A percentile compares a stretch with the other conserved stretches of the same genome.
Evolutionary conservation across 1,140 invertebrate genomes (phyloP).

Genomic region (Homarus americanus): DNA sequence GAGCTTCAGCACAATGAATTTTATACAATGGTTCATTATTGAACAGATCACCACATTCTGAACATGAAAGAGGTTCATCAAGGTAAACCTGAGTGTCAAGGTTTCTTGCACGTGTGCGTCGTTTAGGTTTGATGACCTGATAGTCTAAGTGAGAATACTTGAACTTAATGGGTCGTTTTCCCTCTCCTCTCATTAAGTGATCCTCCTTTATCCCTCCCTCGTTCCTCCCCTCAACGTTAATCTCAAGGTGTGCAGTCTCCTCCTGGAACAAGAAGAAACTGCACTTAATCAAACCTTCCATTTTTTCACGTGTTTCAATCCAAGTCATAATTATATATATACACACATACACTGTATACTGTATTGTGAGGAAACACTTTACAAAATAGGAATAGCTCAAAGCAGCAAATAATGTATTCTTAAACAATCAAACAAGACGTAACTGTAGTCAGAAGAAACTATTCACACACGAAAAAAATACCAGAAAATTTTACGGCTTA

Average conservation of each 20-base stretch:
- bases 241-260: slow-evolving; percentile 54
- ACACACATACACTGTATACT: neutral
- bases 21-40: slow-evolving; percentile 63
- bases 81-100: slow-evolving; percentile 44
- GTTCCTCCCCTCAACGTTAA: slow-evolving; percentile 51
- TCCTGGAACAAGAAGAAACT: slow-evolving; percentile 68
- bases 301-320: neutral
- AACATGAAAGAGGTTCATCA: slow-evolving; percentile 49
- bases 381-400: too few species aligned
- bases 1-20: slow-evolving; percentile 61
- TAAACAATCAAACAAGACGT: too few species aligned
- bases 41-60: slow-evolving; percentile 64
- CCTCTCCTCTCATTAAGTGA: slow-evolving; percentile 41
- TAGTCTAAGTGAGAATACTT: slow-evolving; percentile 21
- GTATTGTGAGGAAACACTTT: too few species aligned
- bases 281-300: slow-evolving; percentile 58
- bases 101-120: neutral
- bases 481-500: too few species aligned
- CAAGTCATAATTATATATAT: neutral
- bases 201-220: slow-evolving; percentile 39
- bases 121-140: slow-evolving; percentile 29
- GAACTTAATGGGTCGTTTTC: slow-evolving; percentile 46
- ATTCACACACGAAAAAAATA: too few species aligned
- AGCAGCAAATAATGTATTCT: too few species aligned
- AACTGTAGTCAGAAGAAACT: too few species aligned